phyloP scores from a whole-genome alignment of 2,797 vertebrate species.

The Monodelphis domestica region DNA sequence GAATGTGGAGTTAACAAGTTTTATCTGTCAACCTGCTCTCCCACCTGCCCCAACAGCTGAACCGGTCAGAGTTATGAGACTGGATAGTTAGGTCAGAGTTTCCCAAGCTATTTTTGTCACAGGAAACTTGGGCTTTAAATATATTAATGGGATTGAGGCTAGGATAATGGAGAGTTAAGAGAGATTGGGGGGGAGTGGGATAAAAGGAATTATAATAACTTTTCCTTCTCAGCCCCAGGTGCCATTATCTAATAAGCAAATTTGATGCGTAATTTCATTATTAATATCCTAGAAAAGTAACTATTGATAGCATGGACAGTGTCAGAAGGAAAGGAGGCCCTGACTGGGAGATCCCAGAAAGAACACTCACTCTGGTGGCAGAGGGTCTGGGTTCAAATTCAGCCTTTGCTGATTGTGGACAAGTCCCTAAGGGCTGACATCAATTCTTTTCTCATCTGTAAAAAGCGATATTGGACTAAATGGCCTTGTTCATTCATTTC shows the following conservation, averaged over 20 bases:
- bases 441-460: neutral
- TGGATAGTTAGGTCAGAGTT: neutral
- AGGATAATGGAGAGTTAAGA: neutral
- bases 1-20: neutral
- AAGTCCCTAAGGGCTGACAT: neutral
- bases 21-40: neutral
- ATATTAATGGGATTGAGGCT: neutral
- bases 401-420: neutral
- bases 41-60: neutral
- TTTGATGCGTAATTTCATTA: neutral
- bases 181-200: neutral
- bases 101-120: neutral
- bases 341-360: neutral
- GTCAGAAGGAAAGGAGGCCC: neutral
- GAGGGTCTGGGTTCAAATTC: neutral
- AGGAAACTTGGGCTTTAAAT: constrained; percentile 61
- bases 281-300: neutral
- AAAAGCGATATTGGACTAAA: neutral
- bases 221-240: neutral
- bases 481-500: too few relatives aligned
- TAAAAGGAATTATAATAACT: neutral
- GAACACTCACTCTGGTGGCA: neutral
- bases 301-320: neutral
- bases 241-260: neutral
- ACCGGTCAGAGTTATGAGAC: neutral